A percentile compares a stretch with the other conserved stretches of the same genome.
phyloP scores from a whole-genome alignment of 2,797 vertebrate genomes.

The Orientallactaga sibirica region DNA sequence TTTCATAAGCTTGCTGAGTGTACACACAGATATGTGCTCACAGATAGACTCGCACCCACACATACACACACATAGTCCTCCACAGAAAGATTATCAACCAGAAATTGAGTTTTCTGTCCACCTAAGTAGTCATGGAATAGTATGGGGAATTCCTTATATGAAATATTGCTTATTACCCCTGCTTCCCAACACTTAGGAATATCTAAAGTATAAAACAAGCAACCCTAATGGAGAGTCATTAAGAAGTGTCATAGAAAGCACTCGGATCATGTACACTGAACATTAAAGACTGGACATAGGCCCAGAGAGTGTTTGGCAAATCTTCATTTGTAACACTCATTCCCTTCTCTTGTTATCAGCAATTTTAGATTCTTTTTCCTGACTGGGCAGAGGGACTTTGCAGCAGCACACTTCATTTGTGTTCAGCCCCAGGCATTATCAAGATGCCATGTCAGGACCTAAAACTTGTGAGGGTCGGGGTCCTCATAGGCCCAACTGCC shows the following conservation, averaged over 20 bases:
- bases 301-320: background rate
- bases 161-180: background rate
- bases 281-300: background rate
- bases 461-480: background rate
- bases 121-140: background rate
- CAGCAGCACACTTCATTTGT: rapidly evolving
- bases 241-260: conserved; percentile 18
- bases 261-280: background rate
- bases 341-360: background rate
- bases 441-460: background rate
- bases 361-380: background rate
- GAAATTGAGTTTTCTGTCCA: background rate
- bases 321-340: background rate
- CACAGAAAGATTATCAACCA: background rate
- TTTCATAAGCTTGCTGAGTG: background rate
- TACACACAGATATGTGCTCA: rapidly evolving
- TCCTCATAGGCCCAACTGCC: background rate
- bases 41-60: no score
- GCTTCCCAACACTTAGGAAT: background rate
- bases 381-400: background rate
- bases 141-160: conserved; percentile 26
- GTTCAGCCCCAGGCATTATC: background rate
- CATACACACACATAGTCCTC: background rate
- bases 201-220: conserved; percentile 36
- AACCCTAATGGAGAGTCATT: background rate